A percentile compares a stretch with the other conserved stretches of the same genome.
Evolutionary conservation across 2,888 invertebrate genomes (phyloP).

Genomic region (Drosophila tripunctata): DNA sequence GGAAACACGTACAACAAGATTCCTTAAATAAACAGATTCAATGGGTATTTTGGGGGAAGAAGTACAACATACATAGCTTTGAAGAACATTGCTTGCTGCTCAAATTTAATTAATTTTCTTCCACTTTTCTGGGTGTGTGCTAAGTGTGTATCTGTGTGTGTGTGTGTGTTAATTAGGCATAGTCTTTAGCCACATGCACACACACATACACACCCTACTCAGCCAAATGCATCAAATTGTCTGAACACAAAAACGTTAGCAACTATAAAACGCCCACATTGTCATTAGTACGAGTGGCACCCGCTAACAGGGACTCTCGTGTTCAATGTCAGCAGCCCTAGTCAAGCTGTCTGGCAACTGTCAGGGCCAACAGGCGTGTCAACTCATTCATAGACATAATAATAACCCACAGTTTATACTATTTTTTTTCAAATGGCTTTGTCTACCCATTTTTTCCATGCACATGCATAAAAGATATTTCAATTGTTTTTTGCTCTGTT

Average conservation of each 20-base stretch:
- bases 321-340: constrained; percentile 60
- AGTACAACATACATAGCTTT: too few relatives aligned
- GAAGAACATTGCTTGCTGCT: constrained; percentile 10
- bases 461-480: constrained; percentile 56
- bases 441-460: constrained; percentile 23
- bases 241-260: constrained; percentile 58
- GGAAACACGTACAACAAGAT: constrained; percentile 77
- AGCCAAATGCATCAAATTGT: constrained; percentile 73
- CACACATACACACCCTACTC: constrained; percentile 51
- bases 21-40: constrained; percentile 59
- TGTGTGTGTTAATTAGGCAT: constrained; percentile 69
- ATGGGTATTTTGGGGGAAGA: background rate
- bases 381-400: constrained; percentile 60
- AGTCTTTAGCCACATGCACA: constrained; percentile 58
- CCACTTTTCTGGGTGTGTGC: constrained; percentile 55
- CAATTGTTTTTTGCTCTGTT: constrained; percentile 26
- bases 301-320: constrained; percentile 27
- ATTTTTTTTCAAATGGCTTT: constrained; percentile 15
- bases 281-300: constrained; percentile 27
- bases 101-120: constrained; percentile 76
- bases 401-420: constrained; percentile 37
- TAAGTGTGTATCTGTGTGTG: constrained; percentile 18
- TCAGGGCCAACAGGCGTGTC: constrained; percentile 52
- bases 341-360: constrained; percentile 42
- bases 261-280: constrained; percentile 46